phyloP scores from a whole-genome alignment of 2,888 invertebrate species.

The Platerodrilus igneus region DNA sequence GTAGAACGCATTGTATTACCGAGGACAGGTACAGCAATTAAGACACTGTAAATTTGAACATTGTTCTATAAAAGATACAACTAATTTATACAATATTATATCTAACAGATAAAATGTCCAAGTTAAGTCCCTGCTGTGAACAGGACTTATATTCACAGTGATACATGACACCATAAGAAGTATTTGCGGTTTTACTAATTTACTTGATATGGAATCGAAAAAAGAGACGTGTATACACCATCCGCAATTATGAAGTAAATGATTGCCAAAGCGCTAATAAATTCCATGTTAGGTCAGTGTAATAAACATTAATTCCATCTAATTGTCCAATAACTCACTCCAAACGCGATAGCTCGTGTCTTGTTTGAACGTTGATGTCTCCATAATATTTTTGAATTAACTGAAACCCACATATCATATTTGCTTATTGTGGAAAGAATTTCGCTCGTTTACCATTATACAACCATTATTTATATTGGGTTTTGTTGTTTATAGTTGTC shows the following conservation, averaged over 20 bases:
- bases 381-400: conserved; percentile 35
- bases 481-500: no score
- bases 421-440: no score
- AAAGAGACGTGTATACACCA: conserved; percentile 16
- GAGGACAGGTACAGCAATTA: no score
- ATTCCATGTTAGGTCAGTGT: conserved; percentile 39
- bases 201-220: conserved; percentile 11
- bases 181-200: conserved; percentile 20
- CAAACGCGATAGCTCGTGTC: conserved; percentile 40
- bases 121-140: conserved; percentile 17
- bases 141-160: conserved; percentile 14
- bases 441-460: no score
- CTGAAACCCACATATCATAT: conserved; percentile 12
- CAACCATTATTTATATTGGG: no score
- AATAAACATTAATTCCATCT: conserved; percentile 43
- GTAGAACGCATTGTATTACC: no score
- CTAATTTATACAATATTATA: no score
- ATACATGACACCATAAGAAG: conserved; percentile 13
- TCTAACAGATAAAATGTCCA: no score
- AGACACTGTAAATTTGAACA: no score
- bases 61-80: no score
- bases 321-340: conserved; percentile 45
- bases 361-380: conserved; percentile 40
- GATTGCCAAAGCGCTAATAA: conserved; percentile 32
- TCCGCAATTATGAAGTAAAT: conserved; percentile 23